Percentiles rank a stretch among this genome's conserved stretches.
Conservation (phyloP, 2,113 vertebrate species). For the Coturnix japonica region DNA sequence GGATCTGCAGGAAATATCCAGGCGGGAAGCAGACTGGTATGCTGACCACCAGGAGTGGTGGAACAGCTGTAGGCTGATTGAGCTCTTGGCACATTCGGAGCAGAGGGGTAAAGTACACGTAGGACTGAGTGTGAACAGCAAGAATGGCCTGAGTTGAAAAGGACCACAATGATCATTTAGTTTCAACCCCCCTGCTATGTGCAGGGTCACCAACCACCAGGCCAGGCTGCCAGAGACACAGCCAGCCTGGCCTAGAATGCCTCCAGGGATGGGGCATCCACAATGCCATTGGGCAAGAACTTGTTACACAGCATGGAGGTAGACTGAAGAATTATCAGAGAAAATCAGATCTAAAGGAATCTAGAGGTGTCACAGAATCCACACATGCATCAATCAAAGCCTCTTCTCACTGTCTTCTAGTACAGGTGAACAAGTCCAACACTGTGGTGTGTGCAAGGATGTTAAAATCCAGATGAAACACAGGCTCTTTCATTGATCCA, state of each 20-base stretch:
- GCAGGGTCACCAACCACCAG: too few species aligned
- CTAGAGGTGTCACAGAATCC: not conserved
- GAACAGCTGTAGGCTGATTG: not conserved
- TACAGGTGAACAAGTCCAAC: not conserved
- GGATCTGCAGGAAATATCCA: not conserved
- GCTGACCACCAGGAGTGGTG: not conserved
- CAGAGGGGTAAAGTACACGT: not conserved
- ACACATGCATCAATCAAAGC: not conserved
- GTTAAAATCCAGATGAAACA: not conserved
- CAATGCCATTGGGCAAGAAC: not conserved
- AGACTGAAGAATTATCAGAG: not conserved
- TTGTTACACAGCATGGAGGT: not conserved
- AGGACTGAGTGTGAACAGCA: not conserved
- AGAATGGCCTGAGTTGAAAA: too few species aligned
- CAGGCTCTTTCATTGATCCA: not conserved
- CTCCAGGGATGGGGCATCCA: too few species aligned
- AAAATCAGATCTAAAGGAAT: not conserved
- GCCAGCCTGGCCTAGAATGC: too few species aligned
- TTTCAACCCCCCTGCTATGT: too few species aligned
- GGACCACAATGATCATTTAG: too few species aligned
- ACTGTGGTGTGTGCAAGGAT: not conserved
- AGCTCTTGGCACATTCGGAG: not conserved
- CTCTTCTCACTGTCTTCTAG: accelerated
- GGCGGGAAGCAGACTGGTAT: not conserved
- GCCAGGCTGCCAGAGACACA: too few species aligned